Base-by-base conservation (phyloP, 2,797 vertebrate genomes). In the Neoniphon sammara region DNA sequence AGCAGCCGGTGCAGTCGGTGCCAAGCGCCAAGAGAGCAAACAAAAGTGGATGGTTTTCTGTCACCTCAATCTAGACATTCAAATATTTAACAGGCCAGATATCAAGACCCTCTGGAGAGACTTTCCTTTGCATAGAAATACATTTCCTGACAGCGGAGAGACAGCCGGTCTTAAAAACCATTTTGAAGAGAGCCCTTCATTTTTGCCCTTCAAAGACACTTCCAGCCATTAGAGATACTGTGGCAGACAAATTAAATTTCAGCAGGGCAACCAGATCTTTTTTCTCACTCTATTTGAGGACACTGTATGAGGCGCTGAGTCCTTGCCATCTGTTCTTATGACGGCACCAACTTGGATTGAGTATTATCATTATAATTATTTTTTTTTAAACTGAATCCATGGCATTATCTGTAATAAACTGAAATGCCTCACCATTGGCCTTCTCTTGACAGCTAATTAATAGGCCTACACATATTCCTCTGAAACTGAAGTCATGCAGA, bases 381-480 rank as follows among this genome's bases (percentile, higher is more conserved):
- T 79, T 44, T 44, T 73, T 66, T n/a, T n/a, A n/a, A 84, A 79
- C 73, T 46, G 76, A 86, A 84, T 87, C 62, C 70, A 15, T 47
- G 68, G 80, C 86, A 78, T 89, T 81, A 83, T 85, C 81, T 83
- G 68, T 81, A 87, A 80, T 85, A 81, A 73, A 73, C 78, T 50
- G 21, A 72, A 83, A 80, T 77, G 68, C 73, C 75, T 76, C 27
- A 61, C 80, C 80, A 82, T 62, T 82, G 88, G 87, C 75, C 64
- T 66, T 81, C 78, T 84, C 56, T 47, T 85, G 88, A 91, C 89
- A 87, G 82, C 73, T 84, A 86, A 91, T 92, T 90, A 88, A 90
- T 87, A 77, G 60, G 36, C 60, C 72, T 27, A 52, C 67, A 80
- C 68, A 65, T 44, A 53, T 70, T 75, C 52, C 34, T 54, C 57